Evolutionary conservation across 1,140 invertebrate species (phyloP).

Genomic region (Thaumetopoea pityocampa): DNA sequence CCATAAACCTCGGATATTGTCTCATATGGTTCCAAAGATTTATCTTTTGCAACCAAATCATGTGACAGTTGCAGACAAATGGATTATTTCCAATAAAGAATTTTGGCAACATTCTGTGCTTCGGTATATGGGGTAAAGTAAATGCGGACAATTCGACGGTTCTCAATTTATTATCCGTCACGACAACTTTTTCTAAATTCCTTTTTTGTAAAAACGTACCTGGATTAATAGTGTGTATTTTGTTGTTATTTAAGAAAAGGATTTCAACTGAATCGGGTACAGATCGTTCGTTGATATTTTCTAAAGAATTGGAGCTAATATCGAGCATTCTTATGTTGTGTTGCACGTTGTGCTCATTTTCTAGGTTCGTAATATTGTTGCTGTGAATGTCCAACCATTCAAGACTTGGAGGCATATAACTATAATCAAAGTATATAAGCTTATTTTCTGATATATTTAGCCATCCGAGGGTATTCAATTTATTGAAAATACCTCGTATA

Average conservation of each 20-base stretch:
- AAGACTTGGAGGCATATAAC: conserved; percentile 79
- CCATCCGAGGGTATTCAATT: conserved; percentile 81
- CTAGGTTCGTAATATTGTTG: conserved; percentile 81
- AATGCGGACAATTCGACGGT: conserved; percentile 85
- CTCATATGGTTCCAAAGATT: conserved; percentile 82
- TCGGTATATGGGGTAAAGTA: conserved; percentile 79
- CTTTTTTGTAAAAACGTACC: conserved; percentile 85
- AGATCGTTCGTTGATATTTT: conserved; percentile 80
- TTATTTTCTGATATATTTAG: conserved; percentile 84
- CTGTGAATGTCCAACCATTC: conserved; percentile 85
- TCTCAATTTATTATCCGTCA: conserved; percentile 85
- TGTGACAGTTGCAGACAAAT: conserved; percentile 88
- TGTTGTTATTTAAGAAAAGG: conserved; percentile 87
- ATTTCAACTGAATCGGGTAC: conserved; percentile 86
- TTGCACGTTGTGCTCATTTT: conserved; percentile 88
- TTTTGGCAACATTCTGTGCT: conserved; percentile 80
- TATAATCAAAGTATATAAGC: conserved; percentile 82
- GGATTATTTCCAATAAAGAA: conserved; percentile 90
- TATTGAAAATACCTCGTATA: conserved; percentile 81
- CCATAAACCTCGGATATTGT: conserved; percentile 89
- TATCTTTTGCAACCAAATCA: conserved; percentile 90
- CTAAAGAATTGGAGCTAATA: conserved; percentile 84
- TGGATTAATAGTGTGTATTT: conserved; percentile 82
- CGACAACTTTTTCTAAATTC: conserved; percentile 84
- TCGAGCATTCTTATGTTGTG: conserved; percentile 86